A percentile compares a stretch with the other conserved stretches of the same genome.
phyloP scores from a whole-genome alignment of 1,140 invertebrate genomes.

The Plodia interpunctella region DNA sequence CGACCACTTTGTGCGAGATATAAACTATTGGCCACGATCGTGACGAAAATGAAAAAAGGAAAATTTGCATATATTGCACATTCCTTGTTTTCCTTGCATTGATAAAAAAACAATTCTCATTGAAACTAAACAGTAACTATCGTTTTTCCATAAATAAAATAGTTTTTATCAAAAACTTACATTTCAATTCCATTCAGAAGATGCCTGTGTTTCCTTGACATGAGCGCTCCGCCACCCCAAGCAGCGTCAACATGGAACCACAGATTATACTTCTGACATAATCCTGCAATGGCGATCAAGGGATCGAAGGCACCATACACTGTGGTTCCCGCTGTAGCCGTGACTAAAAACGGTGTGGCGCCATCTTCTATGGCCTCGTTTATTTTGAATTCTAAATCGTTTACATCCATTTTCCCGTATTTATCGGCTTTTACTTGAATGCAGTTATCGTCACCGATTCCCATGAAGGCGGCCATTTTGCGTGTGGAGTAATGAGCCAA shows the following conservation, averaged over 20 bases:
- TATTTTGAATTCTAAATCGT: conserved; percentile 85
- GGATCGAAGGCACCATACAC: conserved; percentile 95
- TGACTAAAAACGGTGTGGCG: conserved; percentile 90
- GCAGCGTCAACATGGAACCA: conserved; percentile 98
- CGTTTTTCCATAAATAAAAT: too few species aligned
- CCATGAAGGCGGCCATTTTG: conserved; percentile 88
- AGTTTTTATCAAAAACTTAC: conserved; percentile 71
- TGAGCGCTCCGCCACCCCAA: conserved; percentile 92
- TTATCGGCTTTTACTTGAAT: conserved; percentile 83
- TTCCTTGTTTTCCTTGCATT: too few species aligned
- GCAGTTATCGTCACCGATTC: conserved; percentile 88
- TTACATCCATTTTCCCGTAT: conserved; percentile 86
- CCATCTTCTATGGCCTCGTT: conserved; percentile 81
- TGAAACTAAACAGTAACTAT: too few species aligned
- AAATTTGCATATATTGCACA: too few species aligned
- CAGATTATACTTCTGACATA: conserved; percentile 89
- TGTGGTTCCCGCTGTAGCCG: conserved; percentile 92
- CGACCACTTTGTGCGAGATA: too few species aligned
- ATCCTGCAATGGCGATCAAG: conserved; percentile 84
- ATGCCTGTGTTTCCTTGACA: conserved; percentile 88
- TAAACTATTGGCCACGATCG: too few species aligned
- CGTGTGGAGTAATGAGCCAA: conserved; percentile 97
- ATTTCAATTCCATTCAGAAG: conserved; percentile 87
- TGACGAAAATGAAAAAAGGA: too few species aligned
- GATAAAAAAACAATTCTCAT: too few species aligned